Percentiles rank a stretch among this genome's conserved stretches.
Evolutionary conservation across 2,888 invertebrate genomes (phyloP).

Genomic region (Amorpha juglandis): DNA sequence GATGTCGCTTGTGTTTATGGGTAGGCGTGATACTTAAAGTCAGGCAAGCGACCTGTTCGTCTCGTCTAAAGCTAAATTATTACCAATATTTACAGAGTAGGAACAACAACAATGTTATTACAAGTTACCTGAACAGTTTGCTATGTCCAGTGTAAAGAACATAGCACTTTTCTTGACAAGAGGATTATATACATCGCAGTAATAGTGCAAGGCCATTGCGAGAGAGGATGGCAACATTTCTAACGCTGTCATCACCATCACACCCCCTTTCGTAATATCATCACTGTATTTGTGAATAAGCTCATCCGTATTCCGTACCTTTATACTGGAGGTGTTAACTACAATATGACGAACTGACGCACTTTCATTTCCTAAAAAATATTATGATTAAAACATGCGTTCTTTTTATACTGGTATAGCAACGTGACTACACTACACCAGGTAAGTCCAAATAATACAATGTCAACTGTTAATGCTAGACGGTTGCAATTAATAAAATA

Average conservation of each 20-base stretch:
- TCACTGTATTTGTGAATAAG: slow-evolving; percentile 61
- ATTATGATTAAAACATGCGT: too few species aligned
- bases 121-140: slow-evolving; percentile 58
- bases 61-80: too few species aligned
- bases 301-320: slow-evolving; percentile 62
- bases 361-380: slow-evolving; percentile 62
- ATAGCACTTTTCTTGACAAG: slow-evolving; percentile 73
- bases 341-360: slow-evolving; percentile 53
- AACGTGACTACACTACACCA: too few species aligned
- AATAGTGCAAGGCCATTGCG: slow-evolving; percentile 80
- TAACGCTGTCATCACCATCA: slow-evolving; percentile 69
- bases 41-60: too few species aligned
- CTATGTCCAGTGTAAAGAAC: slow-evolving; percentile 73
- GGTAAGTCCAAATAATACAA: too few species aligned
- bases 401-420: too few species aligned
- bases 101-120: slow-evolving; percentile 1
- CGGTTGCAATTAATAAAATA: too few species aligned
- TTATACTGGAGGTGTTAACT: slow-evolving; percentile 56
- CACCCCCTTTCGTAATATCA: slow-evolving; percentile 62
- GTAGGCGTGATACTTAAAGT: too few species aligned
- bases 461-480: too few species aligned
- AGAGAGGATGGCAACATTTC: slow-evolving; percentile 66
- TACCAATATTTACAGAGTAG: too few species aligned
- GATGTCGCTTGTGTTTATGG: too few species aligned
- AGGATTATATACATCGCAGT: slow-evolving; percentile 78